A percentile compares a stretch with the other conserved stretches of the same genome.
phyloP scores from a whole-genome alignment of 2,888 invertebrate genomes.

The Cryptops parisi region DNA sequence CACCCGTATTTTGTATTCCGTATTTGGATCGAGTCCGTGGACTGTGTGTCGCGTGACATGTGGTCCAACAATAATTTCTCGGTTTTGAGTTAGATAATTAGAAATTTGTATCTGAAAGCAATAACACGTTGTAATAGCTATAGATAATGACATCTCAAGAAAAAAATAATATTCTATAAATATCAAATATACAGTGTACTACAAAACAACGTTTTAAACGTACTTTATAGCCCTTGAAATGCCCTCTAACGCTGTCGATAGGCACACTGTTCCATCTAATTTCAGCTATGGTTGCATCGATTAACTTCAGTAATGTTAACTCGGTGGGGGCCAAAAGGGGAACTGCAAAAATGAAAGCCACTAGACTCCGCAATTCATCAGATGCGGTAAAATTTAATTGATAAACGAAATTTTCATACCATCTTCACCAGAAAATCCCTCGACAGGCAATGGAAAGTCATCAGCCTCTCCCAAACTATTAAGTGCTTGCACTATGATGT shows the following conservation, averaged over 20 bases:
- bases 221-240: constrained; percentile 84
- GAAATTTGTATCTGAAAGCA: constrained; percentile 93
- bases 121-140: no score
- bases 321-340: constrained; percentile 68
- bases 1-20: constrained; percentile 74
- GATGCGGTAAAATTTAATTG: not conserved
- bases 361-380: not conserved
- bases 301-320: constrained; percentile 60
- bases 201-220: no score
- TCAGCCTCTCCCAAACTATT: constrained; percentile 77
- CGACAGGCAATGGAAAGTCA: constrained; percentile 58
- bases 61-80: constrained; percentile 58
- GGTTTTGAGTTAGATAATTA: constrained; percentile 50
- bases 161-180: not conserved
- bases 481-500: constrained; percentile 76
- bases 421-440: constrained; percentile 90
- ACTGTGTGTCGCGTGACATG: constrained; percentile 58
- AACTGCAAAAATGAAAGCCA: constrained; percentile 30
- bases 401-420: constrained; percentile 30
- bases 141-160: no score
- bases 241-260: constrained; percentile 64
- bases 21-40: constrained; percentile 64
- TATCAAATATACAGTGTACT: no score
- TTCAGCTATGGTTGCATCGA: constrained; percentile 64
- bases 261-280: constrained; percentile 81